Percentiles rank a stretch among this genome's conserved stretches.
phyloP scores from a whole-genome alignment of 2,888 invertebrate genomes.

The Fragum whitleyi region DNA sequence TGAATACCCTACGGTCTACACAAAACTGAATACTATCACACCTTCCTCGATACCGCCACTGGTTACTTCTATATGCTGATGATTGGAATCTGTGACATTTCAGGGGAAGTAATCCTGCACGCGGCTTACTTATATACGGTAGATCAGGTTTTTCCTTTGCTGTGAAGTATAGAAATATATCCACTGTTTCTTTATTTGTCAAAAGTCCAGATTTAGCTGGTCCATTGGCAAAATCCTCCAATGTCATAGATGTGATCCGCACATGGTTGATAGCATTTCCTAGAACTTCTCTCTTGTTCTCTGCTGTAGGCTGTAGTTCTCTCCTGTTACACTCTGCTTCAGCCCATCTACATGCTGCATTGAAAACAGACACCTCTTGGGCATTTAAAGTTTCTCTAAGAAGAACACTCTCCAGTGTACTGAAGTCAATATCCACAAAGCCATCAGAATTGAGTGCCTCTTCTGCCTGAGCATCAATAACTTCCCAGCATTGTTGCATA shows the following conservation, averaged over 20 bases:
- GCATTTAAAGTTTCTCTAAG: constrained; percentile 97
- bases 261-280: constrained; percentile 92
- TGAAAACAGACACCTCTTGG: constrained; percentile 93
- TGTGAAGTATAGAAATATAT: constrained; percentile 97
- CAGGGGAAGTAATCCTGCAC: constrained; percentile 96
- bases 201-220: constrained; percentile 96
- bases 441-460: constrained; percentile 98
- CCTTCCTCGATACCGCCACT: constrained; percentile 98
- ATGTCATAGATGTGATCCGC: constrained; percentile 96
- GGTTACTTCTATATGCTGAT: constrained; percentile 97
- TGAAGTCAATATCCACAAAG: constrained; percentile 97
- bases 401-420: constrained; percentile 95
- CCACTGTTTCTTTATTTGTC: constrained; percentile 96
- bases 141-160: constrained; percentile 94
- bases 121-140: constrained; percentile 92
- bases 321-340: constrained; percentile 94
- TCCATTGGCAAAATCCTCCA: constrained; percentile 97
- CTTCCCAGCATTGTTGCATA: constrained; percentile 91
- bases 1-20: constrained; percentile 97
- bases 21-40: constrained; percentile 99
- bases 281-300: constrained; percentile 87
- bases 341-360: constrained; percentile 97
- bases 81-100: constrained; percentile 98
- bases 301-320: constrained; percentile 92
- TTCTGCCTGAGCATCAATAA: constrained; percentile 98